Conservation (phyloP, 2,113 vertebrate species). For the Hippolais icterina region DNA sequence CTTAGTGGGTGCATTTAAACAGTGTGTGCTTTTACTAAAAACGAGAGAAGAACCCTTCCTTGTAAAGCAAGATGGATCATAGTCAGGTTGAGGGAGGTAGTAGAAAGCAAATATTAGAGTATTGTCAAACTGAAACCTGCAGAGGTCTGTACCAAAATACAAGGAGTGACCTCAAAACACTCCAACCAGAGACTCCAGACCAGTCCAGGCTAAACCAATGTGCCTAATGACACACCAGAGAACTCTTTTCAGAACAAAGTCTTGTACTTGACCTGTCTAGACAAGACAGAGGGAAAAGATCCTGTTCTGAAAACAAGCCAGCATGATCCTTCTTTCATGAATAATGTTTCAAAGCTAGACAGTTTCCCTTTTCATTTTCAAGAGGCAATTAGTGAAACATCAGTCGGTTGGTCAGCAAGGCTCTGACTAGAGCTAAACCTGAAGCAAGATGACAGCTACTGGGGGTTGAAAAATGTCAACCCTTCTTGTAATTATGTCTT, state of each 20-base stretch:
- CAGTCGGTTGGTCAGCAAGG: constrained; percentile 39
- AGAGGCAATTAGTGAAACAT: constrained; percentile 74
- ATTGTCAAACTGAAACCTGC: neutral
- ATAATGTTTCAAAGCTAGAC: constrained; percentile 40
- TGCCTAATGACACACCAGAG: constrained; percentile 67
- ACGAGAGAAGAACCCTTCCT: neutral
- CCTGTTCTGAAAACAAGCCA: constrained; percentile 68
- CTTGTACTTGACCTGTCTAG: constrained; percentile 75
- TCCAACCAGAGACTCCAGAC: neutral
- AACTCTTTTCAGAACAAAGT: constrained; percentile 67
- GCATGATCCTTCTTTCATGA: constrained; percentile 67
- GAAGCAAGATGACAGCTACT: neutral
- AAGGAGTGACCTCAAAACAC: neutral
- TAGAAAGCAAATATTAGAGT: neutral
- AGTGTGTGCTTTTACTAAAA: neutral
- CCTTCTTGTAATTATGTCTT: neutral
- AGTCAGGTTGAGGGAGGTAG: neutral
- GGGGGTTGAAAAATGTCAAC: neutral
- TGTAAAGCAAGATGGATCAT: neutral
- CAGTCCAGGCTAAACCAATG: constrained; percentile 16
- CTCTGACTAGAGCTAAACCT: constrained; percentile 11
- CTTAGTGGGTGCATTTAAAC: neutral
- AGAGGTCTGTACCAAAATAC: neutral
- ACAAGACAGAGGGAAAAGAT: constrained; percentile 48
- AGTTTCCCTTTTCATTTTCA: constrained; percentile 63